Percentiles rank a stretch among this genome's conserved stretches.
Evolutionary conservation across 2,797 vertebrate genomes (phyloP).

Genomic region (Dryobates pubescens): DNA sequence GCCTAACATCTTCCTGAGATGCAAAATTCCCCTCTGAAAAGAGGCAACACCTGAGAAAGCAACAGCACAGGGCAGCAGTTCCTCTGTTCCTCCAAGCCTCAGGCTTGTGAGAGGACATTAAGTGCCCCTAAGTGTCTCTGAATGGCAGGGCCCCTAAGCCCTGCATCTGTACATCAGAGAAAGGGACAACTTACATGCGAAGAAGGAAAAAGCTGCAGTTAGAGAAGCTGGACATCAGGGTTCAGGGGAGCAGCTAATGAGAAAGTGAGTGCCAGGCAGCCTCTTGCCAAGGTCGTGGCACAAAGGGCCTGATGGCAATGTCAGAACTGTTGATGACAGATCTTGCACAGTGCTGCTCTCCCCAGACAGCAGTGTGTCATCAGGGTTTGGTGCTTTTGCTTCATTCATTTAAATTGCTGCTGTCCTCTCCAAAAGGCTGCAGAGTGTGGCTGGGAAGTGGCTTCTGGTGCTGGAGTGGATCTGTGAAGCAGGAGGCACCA

Average conservation of each 20-base stretch:
- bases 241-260: neutral
- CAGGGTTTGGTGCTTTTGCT: constrained; percentile 23
- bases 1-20: neutral
- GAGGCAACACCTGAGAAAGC: neutral
- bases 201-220: neutral
- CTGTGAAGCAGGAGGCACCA: constrained; percentile 47
- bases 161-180: neutral
- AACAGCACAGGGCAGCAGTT: neutral
- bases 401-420: constrained; percentile 41
- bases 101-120: neutral
- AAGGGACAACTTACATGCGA: neutral
- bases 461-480: constrained; percentile 43
- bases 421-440: constrained; percentile 54
- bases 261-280: neutral
- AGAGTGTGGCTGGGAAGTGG: constrained; percentile 55
- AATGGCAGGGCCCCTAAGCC: neutral
- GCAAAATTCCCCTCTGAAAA: neutral
- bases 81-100: neutral
- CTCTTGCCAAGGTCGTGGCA: neutral
- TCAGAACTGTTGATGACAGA: constrained; percentile 15
- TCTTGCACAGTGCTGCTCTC: neutral
- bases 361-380: neutral
- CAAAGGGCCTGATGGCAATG: neutral
- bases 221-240: neutral
- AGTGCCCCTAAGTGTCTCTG: neutral